Percentiles rank a stretch among this genome's conserved stretches.
Conservation (phyloP, 2,888 invertebrate genomes). For the Oscheius sp. region DNA sequence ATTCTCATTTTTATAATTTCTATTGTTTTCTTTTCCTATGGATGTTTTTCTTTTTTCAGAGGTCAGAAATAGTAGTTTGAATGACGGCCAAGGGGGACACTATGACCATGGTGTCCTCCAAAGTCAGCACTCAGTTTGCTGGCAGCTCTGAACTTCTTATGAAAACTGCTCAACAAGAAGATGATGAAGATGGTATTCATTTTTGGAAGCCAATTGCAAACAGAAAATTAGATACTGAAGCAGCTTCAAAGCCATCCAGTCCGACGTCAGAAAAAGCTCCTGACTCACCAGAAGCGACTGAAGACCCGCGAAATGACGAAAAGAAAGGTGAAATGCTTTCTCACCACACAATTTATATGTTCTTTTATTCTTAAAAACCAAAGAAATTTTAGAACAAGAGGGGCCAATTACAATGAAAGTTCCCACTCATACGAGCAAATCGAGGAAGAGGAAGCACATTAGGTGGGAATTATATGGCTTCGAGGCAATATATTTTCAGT, state of each 20-base stretch:
- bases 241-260: not conserved
- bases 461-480: slow-evolving; percentile 27
- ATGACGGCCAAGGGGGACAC: slow-evolving; percentile 17
- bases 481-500: slow-evolving; percentile 23
- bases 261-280: not conserved
- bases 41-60: not conserved
- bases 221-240: not conserved
- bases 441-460: slow-evolving; percentile 44
- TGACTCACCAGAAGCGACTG: not conserved
- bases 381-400: not conserved
- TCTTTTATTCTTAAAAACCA: not conserved
- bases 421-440: slow-evolving; percentile 44
- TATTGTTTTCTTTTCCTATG: not conserved
- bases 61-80: too few relatives aligned
- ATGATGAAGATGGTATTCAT: not conserved
- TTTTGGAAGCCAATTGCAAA: not conserved
- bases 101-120: slow-evolving; percentile 4
- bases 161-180: slow-evolving; percentile 9
- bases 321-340: too few relatives aligned
- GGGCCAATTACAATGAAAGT: slow-evolving; percentile 38
- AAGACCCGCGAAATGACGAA: too few relatives aligned
- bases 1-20: not conserved
- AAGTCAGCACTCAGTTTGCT: not conserved
- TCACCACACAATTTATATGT: too few relatives aligned
- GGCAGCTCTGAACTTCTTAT: not conserved